Evolutionary conservation across 2,888 invertebrate genomes (phyloP), one percentile per base, ranked within the genome.

Genomic region (Marasmarcha lunaedactyla): DNA sequence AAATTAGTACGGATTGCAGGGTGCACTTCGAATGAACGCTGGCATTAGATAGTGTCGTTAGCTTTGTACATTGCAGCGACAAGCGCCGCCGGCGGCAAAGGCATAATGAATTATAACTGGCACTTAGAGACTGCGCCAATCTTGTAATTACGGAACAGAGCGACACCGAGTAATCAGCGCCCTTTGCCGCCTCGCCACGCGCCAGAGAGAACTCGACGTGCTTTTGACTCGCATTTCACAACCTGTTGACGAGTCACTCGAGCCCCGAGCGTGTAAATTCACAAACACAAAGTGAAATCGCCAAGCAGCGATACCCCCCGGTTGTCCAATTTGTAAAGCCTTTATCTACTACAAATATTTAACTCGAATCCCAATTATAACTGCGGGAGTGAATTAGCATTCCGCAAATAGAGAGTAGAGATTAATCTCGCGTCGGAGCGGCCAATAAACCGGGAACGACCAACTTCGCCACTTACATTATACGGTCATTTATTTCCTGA

Each of bases 391-490:
- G 41, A 39, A 37, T 41, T 37, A 41, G 41, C 38, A 12, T 12
- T 37, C 35, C 25, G 27, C 20, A 39, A 40, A 30, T 34, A 36
- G 43, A 43, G 36, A 39, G 57, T 55, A 50, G 61, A 72, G 73
- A 76, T 71, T 76, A 74, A 78, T 76, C 70, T 52, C 49, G 47
- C 20, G 20, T 57, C 55, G 54, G 57, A 56, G 57, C 52, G 59
- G 61, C 63, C 63, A 73, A 74, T 76, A 74, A 72, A 69, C 66
- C 63, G 65, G 63, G 62, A 67, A 69, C 66, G 73, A 70, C 61
- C 66, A 78, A 79, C 73, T 78, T 79, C 63, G 63, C 72, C 70
- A 71, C 71, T 76, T 73, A 71, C 70, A 76, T 77, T 78, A 76
- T 69, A 73, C 71, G 69, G 71, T 72, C 74, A 71, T 74, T 78